phyloP scores from a whole-genome alignment of 2,888 invertebrate genomes.

The Opisthograptis luteolata region DNA sequence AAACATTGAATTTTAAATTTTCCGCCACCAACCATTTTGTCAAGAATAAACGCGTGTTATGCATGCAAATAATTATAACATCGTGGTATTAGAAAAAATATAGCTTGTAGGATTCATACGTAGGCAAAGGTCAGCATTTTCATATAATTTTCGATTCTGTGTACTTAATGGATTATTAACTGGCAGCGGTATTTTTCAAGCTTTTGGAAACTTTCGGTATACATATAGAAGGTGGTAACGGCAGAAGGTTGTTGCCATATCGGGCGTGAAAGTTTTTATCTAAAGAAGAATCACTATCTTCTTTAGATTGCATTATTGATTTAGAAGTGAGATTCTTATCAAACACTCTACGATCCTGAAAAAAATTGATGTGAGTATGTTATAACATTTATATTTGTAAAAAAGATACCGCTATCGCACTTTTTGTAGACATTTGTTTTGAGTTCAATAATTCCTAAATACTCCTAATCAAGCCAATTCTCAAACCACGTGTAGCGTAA shows the following conservation, averaged over 20 bases:
- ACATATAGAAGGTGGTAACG: slow-evolving; percentile 72
- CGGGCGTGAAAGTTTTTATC: slow-evolving; percentile 78
- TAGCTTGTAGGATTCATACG: slow-evolving; percentile 25
- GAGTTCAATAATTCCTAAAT: too few species aligned
- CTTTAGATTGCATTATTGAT: slow-evolving; percentile 39
- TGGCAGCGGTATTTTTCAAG: slow-evolving; percentile 52
- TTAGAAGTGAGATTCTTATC: slow-evolving; percentile 45
- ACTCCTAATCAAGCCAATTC: too few species aligned
- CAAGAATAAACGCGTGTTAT: slow-evolving; percentile 7
- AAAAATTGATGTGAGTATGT: slow-evolving; percentile 38
- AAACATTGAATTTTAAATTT: background rate
- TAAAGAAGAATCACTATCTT: slow-evolving; percentile 61
- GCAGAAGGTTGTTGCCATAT: slow-evolving; percentile 79
- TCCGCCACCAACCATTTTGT: slow-evolving; percentile 11
- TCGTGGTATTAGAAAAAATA: slow-evolving; percentile 13
- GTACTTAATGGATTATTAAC: slow-evolving; percentile 20
- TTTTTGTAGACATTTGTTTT: too few species aligned
- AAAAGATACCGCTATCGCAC: background rate
- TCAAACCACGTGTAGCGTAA: too few species aligned
- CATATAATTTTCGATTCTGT: slow-evolving; percentile 11
- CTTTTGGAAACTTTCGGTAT: slow-evolving; percentile 75
- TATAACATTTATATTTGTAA: too few species aligned
- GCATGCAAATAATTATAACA: slow-evolving; percentile 17
- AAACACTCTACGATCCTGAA: slow-evolving; percentile 59
- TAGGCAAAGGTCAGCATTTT: slow-evolving; percentile 13